These are phyloP conservation scores for Podarcis lilfordi DNA, from an alignment of 2,797 vertebrate genomes.

Conservation along the genomic window DNA sequence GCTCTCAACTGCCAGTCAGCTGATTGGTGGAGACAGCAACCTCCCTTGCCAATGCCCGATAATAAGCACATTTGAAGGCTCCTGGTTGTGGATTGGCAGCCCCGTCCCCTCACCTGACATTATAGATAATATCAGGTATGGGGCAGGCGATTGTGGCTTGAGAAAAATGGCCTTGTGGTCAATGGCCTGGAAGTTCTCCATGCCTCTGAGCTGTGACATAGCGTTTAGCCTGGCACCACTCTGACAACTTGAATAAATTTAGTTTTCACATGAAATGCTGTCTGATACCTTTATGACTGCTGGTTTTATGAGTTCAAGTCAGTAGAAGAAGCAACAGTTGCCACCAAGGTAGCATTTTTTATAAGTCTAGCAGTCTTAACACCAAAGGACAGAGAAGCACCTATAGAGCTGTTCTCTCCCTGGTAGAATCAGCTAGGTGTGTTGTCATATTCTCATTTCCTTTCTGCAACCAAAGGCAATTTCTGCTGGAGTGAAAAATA, in stretches of 20 bases:
- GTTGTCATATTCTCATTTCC: slow-evolving; percentile 26
- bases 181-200: too few relatives aligned
- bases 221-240: too few relatives aligned
- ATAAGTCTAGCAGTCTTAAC: background rate
- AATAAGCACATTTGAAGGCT: too few relatives aligned
- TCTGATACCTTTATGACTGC: background rate
- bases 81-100: too few relatives aligned
- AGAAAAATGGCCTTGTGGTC: background rate
- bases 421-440: background rate
- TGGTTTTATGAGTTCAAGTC: background rate
- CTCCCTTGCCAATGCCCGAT: too few relatives aligned
- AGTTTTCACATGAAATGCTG: background rate
- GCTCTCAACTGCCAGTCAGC: too few relatives aligned
- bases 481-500: background rate
- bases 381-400: slow-evolving; percentile 10
- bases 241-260: background rate
- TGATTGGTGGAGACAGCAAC: too few relatives aligned
- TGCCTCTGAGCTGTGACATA: too few relatives aligned
- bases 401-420: background rate
- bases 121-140: background rate
- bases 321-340: background rate
- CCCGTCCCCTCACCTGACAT: background rate
- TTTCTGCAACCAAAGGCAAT: background rate
- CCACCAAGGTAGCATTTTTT: background rate
- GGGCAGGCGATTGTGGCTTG: too few relatives aligned